Percentiles rank a stretch among this genome's conserved stretches.
Conservation (phyloP, 2,113 vertebrate genomes). For the Chrysochloris asiatica region DNA sequence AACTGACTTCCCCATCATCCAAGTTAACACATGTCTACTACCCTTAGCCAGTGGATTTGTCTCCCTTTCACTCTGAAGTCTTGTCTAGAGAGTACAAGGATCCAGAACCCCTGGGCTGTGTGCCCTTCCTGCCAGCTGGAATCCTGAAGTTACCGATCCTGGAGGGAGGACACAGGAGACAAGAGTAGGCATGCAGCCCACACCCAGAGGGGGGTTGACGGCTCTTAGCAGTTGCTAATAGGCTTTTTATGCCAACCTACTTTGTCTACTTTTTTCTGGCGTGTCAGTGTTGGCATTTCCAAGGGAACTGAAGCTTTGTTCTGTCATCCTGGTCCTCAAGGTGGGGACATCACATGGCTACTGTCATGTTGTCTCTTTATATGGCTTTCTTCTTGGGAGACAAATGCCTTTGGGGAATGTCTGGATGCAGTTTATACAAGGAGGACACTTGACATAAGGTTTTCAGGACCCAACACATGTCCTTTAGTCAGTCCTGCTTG, state of each 20-base stretch:
- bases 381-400: background rate
- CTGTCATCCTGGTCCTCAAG: background rate
- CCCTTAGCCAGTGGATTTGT: too few relatives aligned
- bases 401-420: background rate
- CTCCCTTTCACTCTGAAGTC: background rate
- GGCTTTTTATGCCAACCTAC: background rate
- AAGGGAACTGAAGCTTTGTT: background rate
- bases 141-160: background rate
- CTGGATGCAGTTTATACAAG: background rate
- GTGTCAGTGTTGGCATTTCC: accelerated
- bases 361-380: background rate
- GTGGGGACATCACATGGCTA: too few relatives aligned
- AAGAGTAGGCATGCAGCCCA: background rate
- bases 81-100: constrained; percentile 20
- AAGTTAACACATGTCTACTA: too few relatives aligned
- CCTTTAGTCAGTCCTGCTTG: background rate
- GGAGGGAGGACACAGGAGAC: background rate
- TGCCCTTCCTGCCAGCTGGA: background rate
- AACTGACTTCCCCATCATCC: too few relatives aligned
- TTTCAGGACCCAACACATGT: background rate
- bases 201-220: background rate
- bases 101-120: background rate
- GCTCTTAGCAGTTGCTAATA: background rate
- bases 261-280: background rate
- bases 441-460: background rate